A percentile compares a stretch with the other conserved stretches of the same genome.
phyloP scores from a whole-genome alignment of 1,140 invertebrate genomes.

The Neodiprion lecontei region DNA sequence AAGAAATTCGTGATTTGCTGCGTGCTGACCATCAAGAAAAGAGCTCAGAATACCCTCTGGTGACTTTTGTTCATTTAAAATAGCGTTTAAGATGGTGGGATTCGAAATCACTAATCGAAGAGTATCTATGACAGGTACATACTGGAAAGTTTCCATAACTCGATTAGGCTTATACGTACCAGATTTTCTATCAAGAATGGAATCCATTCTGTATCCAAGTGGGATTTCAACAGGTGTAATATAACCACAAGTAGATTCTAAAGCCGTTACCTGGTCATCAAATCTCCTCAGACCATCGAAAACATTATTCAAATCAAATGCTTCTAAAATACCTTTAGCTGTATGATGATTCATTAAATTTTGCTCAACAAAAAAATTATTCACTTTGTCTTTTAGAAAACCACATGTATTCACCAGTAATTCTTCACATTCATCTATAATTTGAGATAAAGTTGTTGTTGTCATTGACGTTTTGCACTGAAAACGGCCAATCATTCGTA shows the following conservation, averaged over 20 bases:
- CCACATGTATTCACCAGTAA: conserved; percentile 11
- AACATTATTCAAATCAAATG: conserved; percentile 21
- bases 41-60: background rate
- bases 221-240: conserved; percentile 15
- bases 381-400: conserved; percentile 23
- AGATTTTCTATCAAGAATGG: conserved; percentile 8
- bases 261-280: conserved; percentile 27
- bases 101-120: conserved; percentile 18
- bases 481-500: conserved; percentile 27
- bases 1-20: conserved; percentile 15
- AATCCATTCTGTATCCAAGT: conserved; percentile 17
- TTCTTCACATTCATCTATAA: conserved; percentile 27
- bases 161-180: conserved; percentile 22
- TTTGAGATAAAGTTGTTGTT: too few relatives aligned
- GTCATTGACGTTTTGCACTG: conserved; percentile 28
- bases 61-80: conserved; percentile 13
- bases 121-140: conserved; percentile 25
- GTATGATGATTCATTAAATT: conserved; percentile 18
- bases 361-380: conserved; percentile 10
- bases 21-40: conserved; percentile 18
- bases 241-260: conserved; percentile 3
- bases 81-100: conserved; percentile 10
- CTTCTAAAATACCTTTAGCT: conserved; percentile 18
- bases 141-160: conserved; percentile 28
- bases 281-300: conserved; percentile 28